A percentile compares a stretch with the other conserved stretches of the same genome.
Conservation (phyloP, 2,888 invertebrate species). For the Hydraecia micacea region DNA sequence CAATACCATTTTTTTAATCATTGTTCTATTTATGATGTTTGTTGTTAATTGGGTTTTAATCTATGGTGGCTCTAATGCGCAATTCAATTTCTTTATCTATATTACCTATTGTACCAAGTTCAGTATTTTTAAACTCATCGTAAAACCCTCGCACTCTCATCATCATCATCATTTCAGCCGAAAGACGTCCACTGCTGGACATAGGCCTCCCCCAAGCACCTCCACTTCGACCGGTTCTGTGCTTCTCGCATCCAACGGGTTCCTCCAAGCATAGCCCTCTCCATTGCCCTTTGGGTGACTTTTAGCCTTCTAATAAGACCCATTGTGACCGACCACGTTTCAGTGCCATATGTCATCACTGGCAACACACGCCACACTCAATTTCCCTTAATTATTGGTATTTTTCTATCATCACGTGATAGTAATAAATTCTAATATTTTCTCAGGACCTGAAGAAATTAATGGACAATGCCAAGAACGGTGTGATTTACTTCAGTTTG, state of each 20-base stretch:
- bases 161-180: no score
- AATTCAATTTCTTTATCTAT: not conserved
- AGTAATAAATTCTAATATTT: not conserved
- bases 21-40: not conserved
- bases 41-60: not conserved
- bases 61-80: not conserved
- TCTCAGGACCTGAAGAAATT: conserved; percentile 77
- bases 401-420: not conserved
- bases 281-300: no score
- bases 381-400: not conserved
- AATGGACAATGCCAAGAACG: conserved; percentile 79
- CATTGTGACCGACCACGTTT: no score
- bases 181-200: no score
- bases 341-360: no score
- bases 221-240: no score
- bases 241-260: no score
- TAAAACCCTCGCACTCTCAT: no score
- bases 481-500: conserved; percentile 86
- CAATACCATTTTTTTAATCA: not conserved
- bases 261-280: no score
- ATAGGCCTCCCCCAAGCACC: no score
- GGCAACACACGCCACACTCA: no score
- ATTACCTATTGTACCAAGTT: not conserved
- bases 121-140: not conserved
- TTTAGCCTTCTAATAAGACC: no score